Evolutionary conservation across 2,797 vertebrate genomes (phyloP).

Genomic region (Crenichthys baileyi): DNA sequence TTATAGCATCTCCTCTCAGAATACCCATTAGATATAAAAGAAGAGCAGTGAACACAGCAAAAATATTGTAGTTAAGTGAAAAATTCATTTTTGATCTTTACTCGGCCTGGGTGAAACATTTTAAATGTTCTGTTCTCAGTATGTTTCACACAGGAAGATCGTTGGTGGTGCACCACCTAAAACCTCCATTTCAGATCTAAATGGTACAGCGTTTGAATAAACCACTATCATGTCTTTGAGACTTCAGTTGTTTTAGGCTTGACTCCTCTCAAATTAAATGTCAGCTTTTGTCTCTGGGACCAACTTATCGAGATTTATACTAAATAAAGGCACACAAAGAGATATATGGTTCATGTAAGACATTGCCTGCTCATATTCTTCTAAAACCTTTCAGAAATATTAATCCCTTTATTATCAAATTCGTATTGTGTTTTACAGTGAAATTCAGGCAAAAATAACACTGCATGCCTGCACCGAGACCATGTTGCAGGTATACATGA

Average conservation of each 20-base stretch:
- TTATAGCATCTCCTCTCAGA: not conserved
- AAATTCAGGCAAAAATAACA: constrained; percentile 10
- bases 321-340: not conserved
- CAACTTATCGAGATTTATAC: not conserved
- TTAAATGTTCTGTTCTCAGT: not conserved
- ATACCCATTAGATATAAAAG: too few relatives aligned
- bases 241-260: not conserved
- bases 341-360: not conserved
- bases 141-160: not conserved
- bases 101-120: not conserved
- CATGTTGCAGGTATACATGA: not conserved
- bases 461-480: not conserved
- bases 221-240: not conserved
- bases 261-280: not conserved
- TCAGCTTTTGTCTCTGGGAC: not conserved
- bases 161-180: not conserved
- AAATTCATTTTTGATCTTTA: not conserved
- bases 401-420: not conserved
- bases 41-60: not conserved
- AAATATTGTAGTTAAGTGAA: not conserved
- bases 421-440: not conserved
- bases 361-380: not conserved
- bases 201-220: not conserved
- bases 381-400: not conserved
- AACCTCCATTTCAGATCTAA: not conserved